Evolutionary conservation across 2,113 vertebrate genomes (phyloP), one percentile per base, ranked within the genome.

Genomic region (Nothoprocta perdicaria): DNA sequence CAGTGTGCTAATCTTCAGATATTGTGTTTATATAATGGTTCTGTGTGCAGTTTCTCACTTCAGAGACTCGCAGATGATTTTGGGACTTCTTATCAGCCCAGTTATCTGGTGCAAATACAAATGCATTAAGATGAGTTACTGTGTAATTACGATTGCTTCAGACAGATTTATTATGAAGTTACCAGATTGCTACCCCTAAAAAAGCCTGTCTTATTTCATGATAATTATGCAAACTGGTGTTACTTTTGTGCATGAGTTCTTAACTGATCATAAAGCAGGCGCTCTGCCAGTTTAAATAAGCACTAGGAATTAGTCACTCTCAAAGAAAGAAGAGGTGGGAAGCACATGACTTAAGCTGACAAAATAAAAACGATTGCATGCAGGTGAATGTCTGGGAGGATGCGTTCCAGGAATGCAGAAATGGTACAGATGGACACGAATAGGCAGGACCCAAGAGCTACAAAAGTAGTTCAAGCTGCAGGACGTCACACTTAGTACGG

Each of bases 211-310:
- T 79, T 95, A 95, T 96, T 97, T 95, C 88, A 96, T 94, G 81
- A 92, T 68, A 94, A 88, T 93, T 96, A 95, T 93, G 89, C 94
- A 93, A 96, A 95, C 83, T 88, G 69, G 80, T 93, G 73, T 95
- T 81, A 92, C 89, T 85, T 88, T 82, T 94, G 77, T 93, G 74
- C 95, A 81, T 67, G 88, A 94, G 78, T 94, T 93, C 89, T 93
- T 95, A 94, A 93, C 94, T 84, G 93, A 95, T 95, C 95, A 96
- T 95, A 95, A 95, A 96, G 92, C 89, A 95, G 95, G 96, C 87
- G 2, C 84, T 89, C 77, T 95, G 95, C 95, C 95, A 96, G 85
- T 93, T 95, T 93, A 90, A 91, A 93, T 94, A 93, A 84, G 89
- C 88, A 67, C 71, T 24, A 86, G 92, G 60, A 93, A 95, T 93